Percentiles rank a stretch among this genome's conserved stretches.
Conservation (phyloP, 2,797 vertebrate species). For the Chrysocyon brachyurus region DNA sequence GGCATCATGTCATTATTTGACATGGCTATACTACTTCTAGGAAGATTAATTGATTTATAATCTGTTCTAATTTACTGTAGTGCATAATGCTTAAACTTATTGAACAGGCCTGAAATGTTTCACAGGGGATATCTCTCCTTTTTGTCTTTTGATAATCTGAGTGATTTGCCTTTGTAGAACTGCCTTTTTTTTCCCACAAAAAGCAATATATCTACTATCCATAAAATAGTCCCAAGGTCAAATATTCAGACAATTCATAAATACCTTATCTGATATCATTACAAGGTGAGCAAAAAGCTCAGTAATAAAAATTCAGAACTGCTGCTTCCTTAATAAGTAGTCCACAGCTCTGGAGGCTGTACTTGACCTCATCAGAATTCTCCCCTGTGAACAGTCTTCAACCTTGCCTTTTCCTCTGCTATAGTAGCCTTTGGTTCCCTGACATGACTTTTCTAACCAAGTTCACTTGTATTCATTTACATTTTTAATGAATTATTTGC, state of each 20-base stretch:
- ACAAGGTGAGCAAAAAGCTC: conserved; percentile 58
- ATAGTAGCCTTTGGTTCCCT: neutral
- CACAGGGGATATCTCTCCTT: neutral
- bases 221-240: conserved; percentile 78
- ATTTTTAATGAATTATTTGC: conserved; percentile 79
- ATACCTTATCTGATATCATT: conserved; percentile 71
- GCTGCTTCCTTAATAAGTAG: conserved; percentile 47
- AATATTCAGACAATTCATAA: conserved; percentile 59
- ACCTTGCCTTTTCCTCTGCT: neutral
- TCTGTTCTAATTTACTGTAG: conserved; percentile 62
- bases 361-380: conserved; percentile 35
- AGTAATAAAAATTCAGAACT: conserved; percentile 65
- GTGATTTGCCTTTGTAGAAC: conserved; percentile 60
- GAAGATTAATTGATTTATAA: conserved; percentile 79
- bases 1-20: conserved; percentile 63
- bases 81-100: conserved; percentile 66
- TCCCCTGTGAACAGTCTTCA: neutral
- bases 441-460: conserved; percentile 53
- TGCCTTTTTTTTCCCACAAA: conserved; percentile 59
- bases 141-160: conserved; percentile 59
- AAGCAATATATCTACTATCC: conserved; percentile 55
- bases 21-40: neutral
- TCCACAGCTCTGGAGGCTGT: neutral
- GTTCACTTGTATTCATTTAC: conserved; percentile 77
- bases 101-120: conserved; percentile 65